These are phyloP conservation scores for Amphipyra tragopoginis DNA, from an alignment of 2,888 invertebrate genomes.

Conservation along the genomic window DNA sequence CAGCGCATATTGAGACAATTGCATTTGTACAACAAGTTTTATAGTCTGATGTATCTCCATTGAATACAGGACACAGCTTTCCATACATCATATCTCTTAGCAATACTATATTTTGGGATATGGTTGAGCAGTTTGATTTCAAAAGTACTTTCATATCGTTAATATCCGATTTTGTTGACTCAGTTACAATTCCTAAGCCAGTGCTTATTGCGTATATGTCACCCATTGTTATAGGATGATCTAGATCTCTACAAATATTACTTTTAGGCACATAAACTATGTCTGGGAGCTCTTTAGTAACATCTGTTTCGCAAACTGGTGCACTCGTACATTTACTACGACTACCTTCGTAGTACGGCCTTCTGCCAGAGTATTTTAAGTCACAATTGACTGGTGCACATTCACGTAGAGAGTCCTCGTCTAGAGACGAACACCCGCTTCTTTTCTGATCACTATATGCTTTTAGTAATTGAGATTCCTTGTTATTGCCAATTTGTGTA, in stretches of 20 bases:
- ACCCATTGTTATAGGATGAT: conserved; percentile 66
- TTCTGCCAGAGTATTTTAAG: conserved; percentile 74
- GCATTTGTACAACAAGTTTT: conserved; percentile 66
- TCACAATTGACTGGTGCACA: conserved; percentile 77
- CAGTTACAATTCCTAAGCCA: conserved; percentile 68
- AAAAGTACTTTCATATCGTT: conserved; percentile 57
- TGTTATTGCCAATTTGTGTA: conserved; percentile 64
- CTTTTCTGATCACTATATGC: conserved; percentile 58
- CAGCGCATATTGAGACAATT: conserved; percentile 65
- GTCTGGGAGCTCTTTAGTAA: conserved; percentile 69
- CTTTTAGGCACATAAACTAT: conserved; percentile 70
- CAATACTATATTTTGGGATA: conserved; percentile 78
- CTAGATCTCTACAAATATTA: conserved; percentile 77
- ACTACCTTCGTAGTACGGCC: conserved; percentile 67
- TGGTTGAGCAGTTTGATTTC: conserved; percentile 76
- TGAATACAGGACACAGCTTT: conserved; percentile 64
- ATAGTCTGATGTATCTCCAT: conserved; percentile 64
- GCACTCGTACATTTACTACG: conserved; percentile 67
- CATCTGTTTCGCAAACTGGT: conserved; percentile 65
- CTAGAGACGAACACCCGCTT: conserved; percentile 67
- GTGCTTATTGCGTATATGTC: conserved; percentile 77
- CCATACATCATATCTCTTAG: conserved; percentile 74
- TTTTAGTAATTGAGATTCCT: conserved; percentile 49
- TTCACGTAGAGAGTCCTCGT: conserved; percentile 72
- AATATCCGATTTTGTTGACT: conserved; percentile 31